phyloP scores from a whole-genome alignment of 2,113 vertebrate species.

The Platichthys stellatus region DNA sequence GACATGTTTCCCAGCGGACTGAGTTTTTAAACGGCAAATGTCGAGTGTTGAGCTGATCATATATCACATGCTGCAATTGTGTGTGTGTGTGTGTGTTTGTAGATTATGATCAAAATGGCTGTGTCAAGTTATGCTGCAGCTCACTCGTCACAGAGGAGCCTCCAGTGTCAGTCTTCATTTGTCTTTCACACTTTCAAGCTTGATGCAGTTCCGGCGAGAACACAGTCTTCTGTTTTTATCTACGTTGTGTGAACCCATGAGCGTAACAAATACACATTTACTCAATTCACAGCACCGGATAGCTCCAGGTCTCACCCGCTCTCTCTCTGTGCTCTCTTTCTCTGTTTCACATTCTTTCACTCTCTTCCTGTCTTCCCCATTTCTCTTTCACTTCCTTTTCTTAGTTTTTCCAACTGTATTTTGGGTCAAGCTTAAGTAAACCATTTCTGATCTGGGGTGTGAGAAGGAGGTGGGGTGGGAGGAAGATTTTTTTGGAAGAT shows the following conservation, averaged over 20 bases:
- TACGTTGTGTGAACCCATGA: neutral
- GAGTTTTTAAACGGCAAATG: constrained; percentile 21
- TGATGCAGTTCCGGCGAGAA: constrained; percentile 8
- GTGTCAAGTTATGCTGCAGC: neutral
- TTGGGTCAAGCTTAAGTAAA: constrained; percentile 46
- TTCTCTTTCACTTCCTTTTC: constrained; percentile 77
- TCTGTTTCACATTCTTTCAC: constrained; percentile 56
- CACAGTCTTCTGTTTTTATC: neutral
- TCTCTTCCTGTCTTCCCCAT: constrained; percentile 56
- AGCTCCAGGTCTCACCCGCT: neutral
- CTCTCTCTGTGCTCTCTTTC: neutral
- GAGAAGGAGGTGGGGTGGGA: neutral
- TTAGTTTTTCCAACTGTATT: constrained; percentile 71
- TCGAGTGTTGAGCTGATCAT: constrained; percentile 2
- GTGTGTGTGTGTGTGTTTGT: neutral
- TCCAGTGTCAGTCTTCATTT: constrained; percentile 22
- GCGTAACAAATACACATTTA: constrained; percentile 7
- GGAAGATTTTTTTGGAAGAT: constrained; percentile 52
- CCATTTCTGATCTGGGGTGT: constrained; percentile 29
- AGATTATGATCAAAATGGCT: neutral
- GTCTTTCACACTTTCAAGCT: constrained; percentile 8
- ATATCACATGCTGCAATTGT: neutral
- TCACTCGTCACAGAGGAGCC: neutral
- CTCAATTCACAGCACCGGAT: neutral
- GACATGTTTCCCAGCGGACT: constrained; percentile 38